Percentiles rank a stretch among this genome's conserved stretches.
Evolutionary conservation across 2,888 invertebrate genomes (phyloP).

Genomic region (Ecliptopera silaceata): DNA sequence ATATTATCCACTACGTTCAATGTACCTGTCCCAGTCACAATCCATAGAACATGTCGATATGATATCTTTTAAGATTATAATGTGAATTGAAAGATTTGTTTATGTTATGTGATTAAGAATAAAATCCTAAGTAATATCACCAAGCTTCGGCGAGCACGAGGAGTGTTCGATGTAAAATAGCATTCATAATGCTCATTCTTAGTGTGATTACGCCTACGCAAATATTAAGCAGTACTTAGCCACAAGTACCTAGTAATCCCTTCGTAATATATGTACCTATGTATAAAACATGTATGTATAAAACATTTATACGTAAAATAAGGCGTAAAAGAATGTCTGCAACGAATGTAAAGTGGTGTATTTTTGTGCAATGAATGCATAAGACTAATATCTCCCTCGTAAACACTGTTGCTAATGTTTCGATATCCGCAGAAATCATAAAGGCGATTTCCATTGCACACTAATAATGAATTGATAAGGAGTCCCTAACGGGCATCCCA

Average conservation of each 20-base stretch:
- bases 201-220: too few species aligned
- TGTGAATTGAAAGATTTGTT: slow-evolving; percentile 8
- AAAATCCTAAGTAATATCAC: too few species aligned
- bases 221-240: too few species aligned
- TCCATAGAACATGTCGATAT: slow-evolving; percentile 9
- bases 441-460: slow-evolving; percentile 54
- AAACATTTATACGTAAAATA: not conserved
- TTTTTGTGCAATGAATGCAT: slow-evolving; percentile 31
- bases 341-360: slow-evolving; percentile 25
- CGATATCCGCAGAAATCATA: slow-evolving; percentile 61
- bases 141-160: too few species aligned
- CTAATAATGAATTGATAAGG: slow-evolving; percentile 62
- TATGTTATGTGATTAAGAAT: too few species aligned
- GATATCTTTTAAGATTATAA: slow-evolving; percentile 7
- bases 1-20: slow-evolving; percentile 33
- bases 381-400: slow-evolving; percentile 52
- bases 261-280: too few species aligned
- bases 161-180: too few species aligned
- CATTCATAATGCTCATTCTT: too few species aligned
- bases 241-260: too few species aligned
- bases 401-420: slow-evolving; percentile 58
- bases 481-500: slow-evolving; percentile 63
- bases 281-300: too few species aligned
- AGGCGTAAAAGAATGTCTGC: slow-evolving; percentile 8
- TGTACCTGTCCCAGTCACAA: slow-evolving; percentile 15